Evolutionary conservation across 2,113 vertebrate genomes (phyloP).

Genomic region (Gracilinanus agilis): DNA sequence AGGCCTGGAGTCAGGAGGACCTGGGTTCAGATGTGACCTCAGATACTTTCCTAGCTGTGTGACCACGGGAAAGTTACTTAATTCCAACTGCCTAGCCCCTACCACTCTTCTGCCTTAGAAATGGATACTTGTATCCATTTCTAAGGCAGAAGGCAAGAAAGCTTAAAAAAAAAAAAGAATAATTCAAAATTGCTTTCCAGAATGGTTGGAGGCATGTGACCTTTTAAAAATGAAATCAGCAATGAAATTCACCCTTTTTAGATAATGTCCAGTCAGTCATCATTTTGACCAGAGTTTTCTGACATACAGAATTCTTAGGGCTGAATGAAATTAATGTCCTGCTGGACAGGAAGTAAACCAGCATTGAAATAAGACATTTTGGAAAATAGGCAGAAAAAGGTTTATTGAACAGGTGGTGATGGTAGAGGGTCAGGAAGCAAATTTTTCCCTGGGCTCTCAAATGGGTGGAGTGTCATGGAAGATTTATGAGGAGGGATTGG

Average conservation of each 20-base stretch:
- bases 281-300: not conserved
- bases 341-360: not conserved
- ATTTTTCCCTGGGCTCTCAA: not conserved
- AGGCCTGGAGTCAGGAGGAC: too few relatives aligned
- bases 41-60: too few relatives aligned
- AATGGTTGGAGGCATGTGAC: not conserved
- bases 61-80: too few relatives aligned
- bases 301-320: not conserved
- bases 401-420: not conserved
- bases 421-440: not conserved
- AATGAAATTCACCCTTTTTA: not conserved
- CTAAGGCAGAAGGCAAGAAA: too few relatives aligned
- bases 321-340: not conserved
- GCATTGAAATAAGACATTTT: not conserved
- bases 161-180: not conserved
- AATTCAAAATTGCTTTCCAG: not conserved
- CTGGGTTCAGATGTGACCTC: too few relatives aligned
- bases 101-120: too few relatives aligned
- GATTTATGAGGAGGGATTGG: conserved; percentile 1
- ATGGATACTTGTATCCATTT: too few relatives aligned
- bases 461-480: not conserved
- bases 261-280: not conserved
- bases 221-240: not conserved
- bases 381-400: not conserved
- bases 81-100: too few relatives aligned